Evolutionary conservation across 2,888 invertebrate genomes (phyloP).

Genomic region (Parascotia fuliginaria): DNA sequence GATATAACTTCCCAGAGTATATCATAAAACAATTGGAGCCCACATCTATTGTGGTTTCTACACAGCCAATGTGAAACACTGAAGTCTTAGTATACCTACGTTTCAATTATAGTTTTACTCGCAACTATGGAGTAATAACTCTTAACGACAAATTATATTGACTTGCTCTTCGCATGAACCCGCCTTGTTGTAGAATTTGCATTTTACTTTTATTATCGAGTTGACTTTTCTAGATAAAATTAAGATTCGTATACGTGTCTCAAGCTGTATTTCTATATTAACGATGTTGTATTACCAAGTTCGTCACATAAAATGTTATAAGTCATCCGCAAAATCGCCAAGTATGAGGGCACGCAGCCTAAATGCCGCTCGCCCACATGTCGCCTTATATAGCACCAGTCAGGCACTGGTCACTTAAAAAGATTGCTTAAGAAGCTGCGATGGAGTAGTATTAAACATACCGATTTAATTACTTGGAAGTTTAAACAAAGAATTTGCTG

Average conservation of each 20-base stretch:
- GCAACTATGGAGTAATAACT: not conserved
- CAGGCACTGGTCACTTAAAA: constrained; percentile 63
- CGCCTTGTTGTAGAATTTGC: not conserved
- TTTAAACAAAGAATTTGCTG: constrained; percentile 16
- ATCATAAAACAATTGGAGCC: constrained; percentile 29
- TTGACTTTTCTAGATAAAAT: not conserved
- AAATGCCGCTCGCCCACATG: constrained; percentile 79
- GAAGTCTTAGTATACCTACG: no score
- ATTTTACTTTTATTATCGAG: not conserved
- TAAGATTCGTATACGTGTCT: constrained; percentile 19
- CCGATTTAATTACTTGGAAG: constrained; percentile 2
- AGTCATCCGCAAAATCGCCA: constrained; percentile 62
- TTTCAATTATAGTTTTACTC: not conserved
- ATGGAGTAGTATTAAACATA: constrained; percentile 23
- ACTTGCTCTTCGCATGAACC: not conserved
- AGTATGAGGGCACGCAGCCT: constrained; percentile 55
- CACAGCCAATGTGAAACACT: constrained; percentile 30
- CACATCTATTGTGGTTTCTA: constrained; percentile 32
- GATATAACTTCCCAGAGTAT: constrained; percentile 30
- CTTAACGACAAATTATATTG: not conserved
- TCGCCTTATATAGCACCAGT: constrained; percentile 61
- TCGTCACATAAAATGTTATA: constrained; percentile 63
- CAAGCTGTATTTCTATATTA: constrained; percentile 33
- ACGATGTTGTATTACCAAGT: constrained; percentile 64
- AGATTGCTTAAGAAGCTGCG: constrained; percentile 38